Base-by-base conservation (phyloP, 1,140 invertebrate genomes). In the Maniola jurtina region DNA sequence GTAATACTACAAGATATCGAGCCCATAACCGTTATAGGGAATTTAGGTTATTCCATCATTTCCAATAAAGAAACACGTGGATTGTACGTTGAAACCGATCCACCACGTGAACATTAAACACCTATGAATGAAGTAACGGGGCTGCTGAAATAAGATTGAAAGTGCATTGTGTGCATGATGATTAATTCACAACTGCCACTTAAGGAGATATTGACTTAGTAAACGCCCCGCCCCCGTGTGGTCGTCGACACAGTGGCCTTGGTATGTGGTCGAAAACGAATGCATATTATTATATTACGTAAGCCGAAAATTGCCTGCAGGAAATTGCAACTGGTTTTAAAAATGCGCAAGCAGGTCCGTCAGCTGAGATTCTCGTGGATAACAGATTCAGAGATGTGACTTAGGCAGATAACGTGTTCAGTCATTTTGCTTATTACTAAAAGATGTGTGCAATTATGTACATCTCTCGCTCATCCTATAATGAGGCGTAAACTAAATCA, bases 101-200 rank as follows among this genome's bases (percentile, higher is more conserved):
- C 65, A 61, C 40, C 59, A 68, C 55, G 59, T 61, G 56, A 56
- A 66, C 36, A 59, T 65, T 60, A 25, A 25, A 25, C 25, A 25
- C 14, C 72, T 75, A 84, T 84, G 81, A 84, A 85, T 79, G 78
- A 79, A 77, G 66, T 80, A 84, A 81, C 76, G 79, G 76, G 62
- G 68, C 71, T 65, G 45, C 65, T 70, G 67, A 72, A 79, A 77
- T 68, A 80, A 89, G 80, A 89, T 80, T 73, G 86, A 89, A 85
- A 89, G 84, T 89, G 83, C 84, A 89, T 86, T 67, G 65, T 65
- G 61, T 84, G 80, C 81, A 82, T 71, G 77, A 65, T 81, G 76
- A 84, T 84, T 85, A 82, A 88, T 84, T 83, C 71, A 73, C 77
- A 80, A 77, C 74, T 77, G 74, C 83, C 86, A 84, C 79, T 85